phyloP scores from a whole-genome alignment of 2,113 vertebrate species.

The Scatophagus argus region DNA sequence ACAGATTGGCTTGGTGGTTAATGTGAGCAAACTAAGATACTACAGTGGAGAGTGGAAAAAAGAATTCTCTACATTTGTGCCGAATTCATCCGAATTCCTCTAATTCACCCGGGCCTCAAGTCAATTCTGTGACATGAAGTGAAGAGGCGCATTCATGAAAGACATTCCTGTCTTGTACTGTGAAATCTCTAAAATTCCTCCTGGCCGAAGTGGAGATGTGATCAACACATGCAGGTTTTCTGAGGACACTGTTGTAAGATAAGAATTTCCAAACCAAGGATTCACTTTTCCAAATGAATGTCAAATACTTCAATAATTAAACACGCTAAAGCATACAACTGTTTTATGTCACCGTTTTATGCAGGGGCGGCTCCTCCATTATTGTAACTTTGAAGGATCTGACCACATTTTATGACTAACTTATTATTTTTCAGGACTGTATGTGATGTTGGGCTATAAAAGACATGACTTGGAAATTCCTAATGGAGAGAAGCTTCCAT shows the following conservation, averaged over 20 bases:
- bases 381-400: neutral
- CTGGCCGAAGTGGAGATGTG: neutral
- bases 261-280: too few relatives aligned
- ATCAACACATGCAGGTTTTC: neutral
- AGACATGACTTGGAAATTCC: slow-evolving; percentile 35
- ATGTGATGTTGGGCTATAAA: slow-evolving; percentile 10
- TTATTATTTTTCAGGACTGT: neutral
- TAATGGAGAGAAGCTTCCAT: neutral
- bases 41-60: too few relatives aligned
- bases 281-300: too few relatives aligned
- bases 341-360: too few relatives aligned
- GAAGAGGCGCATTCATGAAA: neutral
- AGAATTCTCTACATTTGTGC: too few relatives aligned
- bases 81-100: neutral
- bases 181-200: neutral
- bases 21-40: too few relatives aligned
- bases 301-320: too few relatives aligned
- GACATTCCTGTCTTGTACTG: neutral
- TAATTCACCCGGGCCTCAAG: neutral
- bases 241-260: neutral
- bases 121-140: neutral
- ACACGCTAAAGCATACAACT: neutral
- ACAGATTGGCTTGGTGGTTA: neutral
- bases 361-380: neutral
- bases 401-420: too few relatives aligned